phyloP scores from a whole-genome alignment of 2,113 vertebrate species.

The Cyanoderma ruficeps region DNA sequence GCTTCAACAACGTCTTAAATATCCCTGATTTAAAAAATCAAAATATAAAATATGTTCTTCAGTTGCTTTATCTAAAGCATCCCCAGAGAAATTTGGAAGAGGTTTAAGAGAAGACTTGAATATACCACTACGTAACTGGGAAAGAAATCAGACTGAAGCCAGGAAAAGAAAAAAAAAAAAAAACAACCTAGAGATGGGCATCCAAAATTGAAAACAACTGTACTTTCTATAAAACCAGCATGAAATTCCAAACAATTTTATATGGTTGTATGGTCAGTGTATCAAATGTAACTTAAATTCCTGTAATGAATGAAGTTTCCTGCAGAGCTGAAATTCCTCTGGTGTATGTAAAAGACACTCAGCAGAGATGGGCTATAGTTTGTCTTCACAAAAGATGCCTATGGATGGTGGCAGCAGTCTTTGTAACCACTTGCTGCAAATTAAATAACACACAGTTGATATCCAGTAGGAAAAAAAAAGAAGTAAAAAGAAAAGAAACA shows the following conservation, averaged over 20 bases:
- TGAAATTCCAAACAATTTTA: constrained; percentile 63
- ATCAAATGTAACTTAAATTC: constrained; percentile 47
- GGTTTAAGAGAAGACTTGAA: constrained; percentile 13
- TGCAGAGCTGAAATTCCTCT: not conserved
- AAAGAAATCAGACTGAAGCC: constrained; percentile 40
- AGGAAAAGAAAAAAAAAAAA: not conserved
- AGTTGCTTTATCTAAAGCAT: constrained; percentile 13
- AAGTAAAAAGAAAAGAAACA: not conserved
- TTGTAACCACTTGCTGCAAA: not conserved
- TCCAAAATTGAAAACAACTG: constrained; percentile 53
- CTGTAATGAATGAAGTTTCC: not conserved
- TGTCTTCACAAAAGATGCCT: not conserved
- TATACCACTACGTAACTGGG: constrained; percentile 26
- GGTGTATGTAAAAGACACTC: not conserved
- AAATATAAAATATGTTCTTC: not conserved
- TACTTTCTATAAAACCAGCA: constrained; percentile 60
- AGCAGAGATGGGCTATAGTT: not conserved
- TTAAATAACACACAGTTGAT: not conserved
- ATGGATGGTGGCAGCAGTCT: not conserved
- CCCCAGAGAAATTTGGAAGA: not conserved
- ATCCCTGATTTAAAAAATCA: not conserved
- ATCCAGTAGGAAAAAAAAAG: not conserved
- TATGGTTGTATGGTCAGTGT: constrained; percentile 43
- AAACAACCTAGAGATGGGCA: not conserved
- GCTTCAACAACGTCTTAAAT: not conserved